Evolutionary conservation across 2,113 vertebrate species (phyloP).

Genomic region (Pomatorhinus ruficollis): DNA sequence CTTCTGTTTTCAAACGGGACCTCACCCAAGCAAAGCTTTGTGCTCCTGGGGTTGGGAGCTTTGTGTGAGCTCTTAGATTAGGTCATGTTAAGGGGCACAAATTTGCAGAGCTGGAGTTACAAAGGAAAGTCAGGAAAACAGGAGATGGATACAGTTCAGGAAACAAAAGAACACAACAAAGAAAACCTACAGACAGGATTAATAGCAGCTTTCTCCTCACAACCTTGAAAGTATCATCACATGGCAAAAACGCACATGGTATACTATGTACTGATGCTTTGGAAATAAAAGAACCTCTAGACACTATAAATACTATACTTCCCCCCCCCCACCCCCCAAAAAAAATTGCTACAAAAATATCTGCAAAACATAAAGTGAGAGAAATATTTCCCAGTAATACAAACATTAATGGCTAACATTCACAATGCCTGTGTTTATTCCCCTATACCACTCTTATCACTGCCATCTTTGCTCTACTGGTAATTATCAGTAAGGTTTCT

Average conservation of each 20-base stretch:
- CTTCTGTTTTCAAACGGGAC: neutral
- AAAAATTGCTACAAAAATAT: neutral
- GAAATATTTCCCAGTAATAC: neutral
- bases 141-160: neutral
- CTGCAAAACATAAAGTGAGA: neutral
- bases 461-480: neutral
- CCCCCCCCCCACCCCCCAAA: rapidly evolving
- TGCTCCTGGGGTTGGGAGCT: neutral
- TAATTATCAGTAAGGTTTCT: neutral
- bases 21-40: neutral
- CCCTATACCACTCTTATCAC: neutral
- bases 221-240: neutral
- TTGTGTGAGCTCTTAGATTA: neutral
- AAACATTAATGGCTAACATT: neutral
- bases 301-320: neutral
- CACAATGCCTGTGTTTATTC: neutral
- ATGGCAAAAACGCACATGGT: neutral
- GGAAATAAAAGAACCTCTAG: neutral
- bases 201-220: neutral
- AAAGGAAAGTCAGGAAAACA: neutral
- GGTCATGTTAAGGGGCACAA: neutral
- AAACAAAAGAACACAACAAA: neutral
- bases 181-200: neutral
- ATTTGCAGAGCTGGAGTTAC: neutral
- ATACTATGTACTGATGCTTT: neutral